Percentiles rank a stretch among this genome's conserved stretches.
phyloP scores from a whole-genome alignment of 2,113 vertebrate species.

The Ophiodon elongatus region DNA sequence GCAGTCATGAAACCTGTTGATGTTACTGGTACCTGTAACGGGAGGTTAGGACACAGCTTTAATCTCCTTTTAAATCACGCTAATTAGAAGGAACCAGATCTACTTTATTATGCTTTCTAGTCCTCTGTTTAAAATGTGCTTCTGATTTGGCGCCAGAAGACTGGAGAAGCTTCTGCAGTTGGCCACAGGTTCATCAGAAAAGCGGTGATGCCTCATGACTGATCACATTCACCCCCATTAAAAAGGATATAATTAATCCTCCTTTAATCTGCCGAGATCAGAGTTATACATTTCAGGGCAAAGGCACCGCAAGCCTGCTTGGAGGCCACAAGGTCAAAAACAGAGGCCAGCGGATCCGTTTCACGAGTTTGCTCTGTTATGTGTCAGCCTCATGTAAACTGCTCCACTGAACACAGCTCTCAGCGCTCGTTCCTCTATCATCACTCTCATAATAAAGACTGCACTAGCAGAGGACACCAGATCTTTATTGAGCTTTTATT shows the following conservation, averaged over 20 bases:
- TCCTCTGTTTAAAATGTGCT: neutral
- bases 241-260: neutral
- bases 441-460: slow-evolving; percentile 61
- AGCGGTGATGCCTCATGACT: neutral
- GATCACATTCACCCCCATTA: neutral
- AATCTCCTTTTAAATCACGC: neutral
- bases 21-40: neutral
- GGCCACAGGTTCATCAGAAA: too few relatives aligned
- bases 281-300: neutral
- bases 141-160: neutral
- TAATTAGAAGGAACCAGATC: neutral
- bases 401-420: slow-evolving; percentile 46
- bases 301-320: neutral
- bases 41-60: neutral
- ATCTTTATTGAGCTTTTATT: slow-evolving; percentile 59
- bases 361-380: slow-evolving; percentile 24
- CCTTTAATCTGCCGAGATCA: neutral
- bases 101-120: neutral
- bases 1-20: neutral
- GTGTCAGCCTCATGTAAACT: slow-evolving; percentile 47
- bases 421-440: slow-evolving; percentile 14
- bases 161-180: too few relatives aligned
- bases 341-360: slow-evolving; percentile 4
- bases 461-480: slow-evolving; percentile 33
- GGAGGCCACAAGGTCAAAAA: slow-evolving; percentile 5